phyloP scores from a whole-genome alignment of 2,797 vertebrate species.

The Ceryle rudis region DNA sequence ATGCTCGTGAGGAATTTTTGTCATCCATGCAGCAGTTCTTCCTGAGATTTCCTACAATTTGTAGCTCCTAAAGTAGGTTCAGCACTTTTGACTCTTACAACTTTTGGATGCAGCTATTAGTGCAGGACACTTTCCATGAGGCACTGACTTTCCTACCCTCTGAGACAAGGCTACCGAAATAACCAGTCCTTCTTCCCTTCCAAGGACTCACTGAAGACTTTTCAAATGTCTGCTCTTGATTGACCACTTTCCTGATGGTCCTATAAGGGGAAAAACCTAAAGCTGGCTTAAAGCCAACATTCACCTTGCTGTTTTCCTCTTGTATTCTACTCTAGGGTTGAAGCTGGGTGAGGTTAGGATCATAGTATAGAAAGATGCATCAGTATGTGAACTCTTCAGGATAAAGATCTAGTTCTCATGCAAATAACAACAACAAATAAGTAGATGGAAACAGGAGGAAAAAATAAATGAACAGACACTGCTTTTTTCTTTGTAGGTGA shows the following conservation, averaged over 20 bases:
- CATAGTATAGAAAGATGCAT: not conserved
- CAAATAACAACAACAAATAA: not conserved
- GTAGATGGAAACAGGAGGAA: not conserved
- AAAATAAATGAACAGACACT: not conserved
- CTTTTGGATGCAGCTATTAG: not conserved
- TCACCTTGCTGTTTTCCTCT: not conserved
- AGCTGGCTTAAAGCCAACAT: not conserved
- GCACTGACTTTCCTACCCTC: fast-evolving
- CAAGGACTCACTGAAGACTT: not conserved
- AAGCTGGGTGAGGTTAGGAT: not conserved
- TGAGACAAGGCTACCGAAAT: not conserved
- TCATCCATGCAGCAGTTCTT: not conserved
- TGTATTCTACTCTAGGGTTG: fast-evolving
- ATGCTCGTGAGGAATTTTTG: fast-evolving
- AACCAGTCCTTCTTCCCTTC: not conserved
- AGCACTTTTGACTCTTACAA: not conserved
- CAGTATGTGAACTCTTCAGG: not conserved
- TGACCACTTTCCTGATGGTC: not conserved
- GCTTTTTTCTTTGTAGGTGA: not conserved
- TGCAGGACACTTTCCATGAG: not conserved
- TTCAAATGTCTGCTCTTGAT: not conserved
- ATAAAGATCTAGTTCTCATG: not conserved
- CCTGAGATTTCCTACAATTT: not conserved
- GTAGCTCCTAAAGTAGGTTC: not conserved
- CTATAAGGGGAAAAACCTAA: not conserved